A percentile compares a stretch with the other conserved stretches of the same genome.
Conservation (phyloP, 2,888 invertebrate species). For the Ceramica pisi region DNA sequence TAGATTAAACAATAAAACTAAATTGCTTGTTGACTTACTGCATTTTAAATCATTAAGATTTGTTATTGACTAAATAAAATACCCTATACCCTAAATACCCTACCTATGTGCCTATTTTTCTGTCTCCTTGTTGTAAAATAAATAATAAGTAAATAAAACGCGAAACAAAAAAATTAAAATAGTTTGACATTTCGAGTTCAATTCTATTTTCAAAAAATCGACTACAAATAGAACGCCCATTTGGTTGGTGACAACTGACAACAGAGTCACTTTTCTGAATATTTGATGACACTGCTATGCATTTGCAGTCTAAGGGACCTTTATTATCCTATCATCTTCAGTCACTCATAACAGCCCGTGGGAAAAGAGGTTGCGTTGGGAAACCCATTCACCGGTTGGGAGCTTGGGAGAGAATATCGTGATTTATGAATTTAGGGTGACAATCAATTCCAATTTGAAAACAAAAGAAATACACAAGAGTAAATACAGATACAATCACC, state of each 20-base stretch:
- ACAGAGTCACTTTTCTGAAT: neutral
- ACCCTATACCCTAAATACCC: too few relatives aligned
- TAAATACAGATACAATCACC: slow-evolving; percentile 32
- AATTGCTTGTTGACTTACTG: too few relatives aligned
- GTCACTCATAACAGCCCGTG: neutral
- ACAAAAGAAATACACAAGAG: slow-evolving; percentile 7
- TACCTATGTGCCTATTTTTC: too few relatives aligned
- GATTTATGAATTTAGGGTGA: slow-evolving; percentile 2
- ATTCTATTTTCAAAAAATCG: too few relatives aligned
- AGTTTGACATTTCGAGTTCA: too few relatives aligned
- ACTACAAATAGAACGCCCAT: neutral
- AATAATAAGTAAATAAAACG: too few relatives aligned
- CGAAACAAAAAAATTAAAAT: too few relatives aligned
- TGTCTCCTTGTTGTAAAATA: too few relatives aligned
- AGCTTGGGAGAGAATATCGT: too few relatives aligned
- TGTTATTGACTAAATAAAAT: too few relatives aligned
- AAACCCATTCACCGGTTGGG: neutral
- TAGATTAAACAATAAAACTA: neutral
- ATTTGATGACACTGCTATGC: neutral
- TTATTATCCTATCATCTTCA: neutral
- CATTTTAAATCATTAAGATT: too few relatives aligned
- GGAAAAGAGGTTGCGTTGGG: neutral
- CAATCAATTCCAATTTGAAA: slow-evolving; percentile 7
- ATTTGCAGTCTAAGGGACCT: neutral
- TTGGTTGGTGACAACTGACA: neutral